These are phyloP conservation scores for Bergia sp. DNA, from an alignment of 92 coral and sea anemone species.

Conservation along the genomic window DNA sequence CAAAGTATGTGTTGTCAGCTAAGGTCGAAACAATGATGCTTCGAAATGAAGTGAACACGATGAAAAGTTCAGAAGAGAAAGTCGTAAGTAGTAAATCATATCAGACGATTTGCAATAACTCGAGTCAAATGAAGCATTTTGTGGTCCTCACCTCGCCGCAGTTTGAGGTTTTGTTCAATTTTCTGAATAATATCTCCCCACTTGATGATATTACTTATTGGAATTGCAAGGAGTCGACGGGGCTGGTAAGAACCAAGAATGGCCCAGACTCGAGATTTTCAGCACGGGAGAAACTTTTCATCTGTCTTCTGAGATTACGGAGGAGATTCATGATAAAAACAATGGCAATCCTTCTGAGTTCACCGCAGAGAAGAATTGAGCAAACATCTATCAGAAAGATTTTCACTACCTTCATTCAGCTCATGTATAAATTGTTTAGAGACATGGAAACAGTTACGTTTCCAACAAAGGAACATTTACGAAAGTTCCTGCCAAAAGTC, in stretches of 20 bases:
- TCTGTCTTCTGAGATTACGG: slow-evolving; percentile 1
- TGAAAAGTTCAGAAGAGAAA: background rate
- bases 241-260: slow-evolving; percentile 24
- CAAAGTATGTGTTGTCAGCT: slow-evolving; percentile 11
- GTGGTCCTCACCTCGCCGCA: slow-evolving; percentile 44
- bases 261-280: slow-evolving; percentile 28
- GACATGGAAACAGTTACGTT: too few species aligned
- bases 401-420: too few species aligned
- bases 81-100: slow-evolving; percentile 34
- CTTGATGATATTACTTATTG: slow-evolving; percentile 52
- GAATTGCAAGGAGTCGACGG: slow-evolving; percentile 36
- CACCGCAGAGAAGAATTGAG: slow-evolving; percentile 4
- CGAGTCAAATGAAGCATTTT: slow-evolving; percentile 45
- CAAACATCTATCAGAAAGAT: too few species aligned
- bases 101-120: slow-evolving; percentile 25
- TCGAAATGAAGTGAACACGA: slow-evolving; percentile 31
- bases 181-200: slow-evolving; percentile 51
- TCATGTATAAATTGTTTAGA: too few species aligned
- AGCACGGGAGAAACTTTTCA: slow-evolving; percentile 29
- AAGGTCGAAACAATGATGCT: slow-evolving; percentile 37
- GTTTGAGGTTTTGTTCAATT: slow-evolving; percentile 40
- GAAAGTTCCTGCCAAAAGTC: too few species aligned
- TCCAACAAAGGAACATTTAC: too few species aligned
- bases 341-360: background rate
- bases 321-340: background rate